These are phyloP conservation scores for Pampus argenteus DNA, from an alignment of 2,797 vertebrate species.

Conservation along the genomic window DNA sequence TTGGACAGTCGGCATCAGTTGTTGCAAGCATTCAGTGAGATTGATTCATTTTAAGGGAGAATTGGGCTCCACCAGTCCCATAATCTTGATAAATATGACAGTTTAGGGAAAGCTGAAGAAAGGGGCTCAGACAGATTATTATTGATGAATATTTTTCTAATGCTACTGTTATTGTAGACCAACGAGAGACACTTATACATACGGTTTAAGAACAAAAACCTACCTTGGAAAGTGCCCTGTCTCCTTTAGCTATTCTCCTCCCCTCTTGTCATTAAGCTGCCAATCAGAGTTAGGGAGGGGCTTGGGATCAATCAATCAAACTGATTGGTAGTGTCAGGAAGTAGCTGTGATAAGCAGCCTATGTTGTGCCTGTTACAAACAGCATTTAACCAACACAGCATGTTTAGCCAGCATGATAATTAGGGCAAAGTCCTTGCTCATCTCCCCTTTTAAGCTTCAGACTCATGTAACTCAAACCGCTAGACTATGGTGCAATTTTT, in stretches of 20 bases:
- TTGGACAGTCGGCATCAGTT: slow-evolving; percentile 60
- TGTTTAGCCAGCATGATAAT: slow-evolving; percentile 76
- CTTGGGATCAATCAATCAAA: slow-evolving; percentile 83
- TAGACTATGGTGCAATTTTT: not conserved
- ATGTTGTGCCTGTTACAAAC: slow-evolving; percentile 80
- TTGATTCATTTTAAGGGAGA: slow-evolving; percentile 68
- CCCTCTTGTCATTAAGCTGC: slow-evolving; percentile 80
- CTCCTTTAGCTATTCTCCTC: slow-evolving; percentile 66
- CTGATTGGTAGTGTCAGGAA: slow-evolving; percentile 87
- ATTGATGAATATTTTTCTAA: slow-evolving; percentile 66
- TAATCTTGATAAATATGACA: slow-evolving; percentile 77
- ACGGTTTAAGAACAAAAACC: slow-evolving; percentile 45
- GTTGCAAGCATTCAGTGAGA: slow-evolving; percentile 62
- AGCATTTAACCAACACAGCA: slow-evolving; percentile 78
- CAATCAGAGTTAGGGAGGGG: slow-evolving; percentile 80
- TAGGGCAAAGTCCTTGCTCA: slow-evolving; percentile 73
- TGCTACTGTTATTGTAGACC: slow-evolving; percentile 37
- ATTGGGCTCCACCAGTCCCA: slow-evolving; percentile 61
- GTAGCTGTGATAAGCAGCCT: slow-evolving; percentile 83
- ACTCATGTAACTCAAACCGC: slow-evolving; percentile 42
- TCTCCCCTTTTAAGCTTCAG: slow-evolving; percentile 56
- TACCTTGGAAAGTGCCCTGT: slow-evolving; percentile 49
- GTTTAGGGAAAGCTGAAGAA: slow-evolving; percentile 54
- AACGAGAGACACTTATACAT: slow-evolving; percentile 31
- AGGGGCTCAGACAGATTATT: slow-evolving; percentile 62